A percentile compares a stretch with the other conserved stretches of the same genome.
Conservation (phyloP, 2,888 invertebrate species). For the Cataglyphis livida region DNA sequence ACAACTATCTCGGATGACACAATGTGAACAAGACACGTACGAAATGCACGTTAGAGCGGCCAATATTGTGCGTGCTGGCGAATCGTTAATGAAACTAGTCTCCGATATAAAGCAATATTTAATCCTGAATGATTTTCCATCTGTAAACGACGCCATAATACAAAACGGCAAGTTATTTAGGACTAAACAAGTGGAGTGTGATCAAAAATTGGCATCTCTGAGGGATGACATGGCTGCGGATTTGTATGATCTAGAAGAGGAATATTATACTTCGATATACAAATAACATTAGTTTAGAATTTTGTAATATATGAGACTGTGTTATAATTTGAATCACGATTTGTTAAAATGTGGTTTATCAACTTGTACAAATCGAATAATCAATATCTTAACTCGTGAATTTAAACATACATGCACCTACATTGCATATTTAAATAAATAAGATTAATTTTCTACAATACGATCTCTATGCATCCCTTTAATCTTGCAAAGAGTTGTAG, state of each 20-base stretch:
- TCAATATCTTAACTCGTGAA: neutral
- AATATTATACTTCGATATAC: slow-evolving; percentile 95
- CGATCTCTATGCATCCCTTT: neutral
- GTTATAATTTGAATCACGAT: slow-evolving; percentile 40
- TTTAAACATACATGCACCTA: neutral
- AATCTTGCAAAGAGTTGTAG: neutral
- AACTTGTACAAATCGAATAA: slow-evolving; percentile 62
- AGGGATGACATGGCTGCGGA: slow-evolving; percentile 98
- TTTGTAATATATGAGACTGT: slow-evolving; percentile 4
- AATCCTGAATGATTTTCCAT: slow-evolving; percentile 99
- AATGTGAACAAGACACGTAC: slow-evolving; percentile 97
- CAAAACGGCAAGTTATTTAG: slow-evolving; percentile 96
- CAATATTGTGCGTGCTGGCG: slow-evolving; percentile 98
- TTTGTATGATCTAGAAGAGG: slow-evolving; percentile 96
- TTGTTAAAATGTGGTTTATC: slow-evolving; percentile 56
- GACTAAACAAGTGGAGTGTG: slow-evolving; percentile 96
- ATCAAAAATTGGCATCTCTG: slow-evolving; percentile 96
- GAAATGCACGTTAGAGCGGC: slow-evolving; percentile 99
- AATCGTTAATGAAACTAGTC: slow-evolving; percentile 98
- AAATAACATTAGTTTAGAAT: slow-evolving; percentile 86
- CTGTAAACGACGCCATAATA: slow-evolving; percentile 98
- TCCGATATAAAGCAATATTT: slow-evolving; percentile 99
- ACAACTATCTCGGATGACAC: slow-evolving; percentile 95
- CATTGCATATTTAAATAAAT: slow-evolving; percentile 73
- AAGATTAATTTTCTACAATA: slow-evolving; percentile 74